These are phyloP conservation scores for Carabus problematicus DNA, from an alignment of 2,888 invertebrate species.

Conservation along the genomic window DNA sequence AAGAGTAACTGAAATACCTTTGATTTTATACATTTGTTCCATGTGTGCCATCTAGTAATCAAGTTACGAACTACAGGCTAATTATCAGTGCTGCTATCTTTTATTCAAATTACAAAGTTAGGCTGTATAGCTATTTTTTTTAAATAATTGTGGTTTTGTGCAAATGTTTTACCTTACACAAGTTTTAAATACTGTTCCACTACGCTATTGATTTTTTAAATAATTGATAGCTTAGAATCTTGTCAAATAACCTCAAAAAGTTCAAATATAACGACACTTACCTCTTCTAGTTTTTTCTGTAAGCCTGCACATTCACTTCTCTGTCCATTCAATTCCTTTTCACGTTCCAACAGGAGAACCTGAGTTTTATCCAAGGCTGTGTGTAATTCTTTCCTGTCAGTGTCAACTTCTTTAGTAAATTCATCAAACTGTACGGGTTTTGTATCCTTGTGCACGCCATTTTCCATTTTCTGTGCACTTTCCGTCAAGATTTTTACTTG, in stretches of 20 bases:
- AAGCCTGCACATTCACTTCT: slow-evolving; percentile 45
- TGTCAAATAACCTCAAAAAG: neutral
- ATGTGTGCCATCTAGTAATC: no score
- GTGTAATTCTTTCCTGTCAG: slow-evolving; percentile 46
- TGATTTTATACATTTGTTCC: no score
- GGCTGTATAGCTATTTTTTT: no score
- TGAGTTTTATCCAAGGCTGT: slow-evolving; percentile 44
- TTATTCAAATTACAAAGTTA: neutral
- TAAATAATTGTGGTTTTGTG: no score
- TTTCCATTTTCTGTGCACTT: slow-evolving; percentile 45
- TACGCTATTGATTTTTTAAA: neutral
- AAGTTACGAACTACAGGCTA: no score
- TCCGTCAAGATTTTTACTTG: slow-evolving; percentile 44
- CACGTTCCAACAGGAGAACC: slow-evolving; percentile 41
- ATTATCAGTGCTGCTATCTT: neutral
- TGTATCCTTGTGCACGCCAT: slow-evolving; percentile 44
- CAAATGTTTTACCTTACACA: neutral
- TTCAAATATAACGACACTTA: slow-evolving; percentile 29
- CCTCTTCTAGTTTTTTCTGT: slow-evolving; percentile 43
- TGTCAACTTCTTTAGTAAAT: slow-evolving; percentile 52
- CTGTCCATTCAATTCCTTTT: slow-evolving; percentile 46
- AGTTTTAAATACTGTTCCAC: neutral
- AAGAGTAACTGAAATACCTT: no score
- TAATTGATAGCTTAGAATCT: neutral
- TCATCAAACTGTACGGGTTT: slow-evolving; percentile 50